Evolutionary conservation across 1,140 invertebrate species (phyloP).

Genomic region (Drosophila aff.): DNA sequence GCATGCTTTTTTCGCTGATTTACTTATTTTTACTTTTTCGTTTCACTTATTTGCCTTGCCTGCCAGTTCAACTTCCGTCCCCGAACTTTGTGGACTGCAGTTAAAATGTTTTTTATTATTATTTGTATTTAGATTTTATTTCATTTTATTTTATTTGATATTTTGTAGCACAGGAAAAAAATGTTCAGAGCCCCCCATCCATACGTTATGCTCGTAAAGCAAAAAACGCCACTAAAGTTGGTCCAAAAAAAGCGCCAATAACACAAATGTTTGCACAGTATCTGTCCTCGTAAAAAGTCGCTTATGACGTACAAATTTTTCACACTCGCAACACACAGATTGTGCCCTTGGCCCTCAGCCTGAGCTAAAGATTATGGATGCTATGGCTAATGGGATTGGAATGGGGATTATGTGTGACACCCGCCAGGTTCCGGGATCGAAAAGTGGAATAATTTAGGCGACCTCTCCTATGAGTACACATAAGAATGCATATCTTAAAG

Average conservation of each 20-base stretch:
- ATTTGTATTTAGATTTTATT: constrained; percentile 8
- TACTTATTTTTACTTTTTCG: constrained; percentile 51
- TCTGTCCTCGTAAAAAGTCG: constrained; percentile 23
- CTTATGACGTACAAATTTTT: constrained; percentile 20
- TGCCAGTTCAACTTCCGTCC: constrained; percentile 48
- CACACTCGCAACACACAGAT: constrained; percentile 13
- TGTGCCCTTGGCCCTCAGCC: constrained; percentile 34
- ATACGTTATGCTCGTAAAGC: constrained; percentile 10
- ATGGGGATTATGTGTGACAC: constrained; percentile 17
- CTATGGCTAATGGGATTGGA: constrained; percentile 26
- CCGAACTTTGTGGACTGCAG: constrained; percentile 44
- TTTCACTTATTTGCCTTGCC: constrained; percentile 19
- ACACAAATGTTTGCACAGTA: constrained; percentile 27
- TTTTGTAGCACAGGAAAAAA: not conserved
- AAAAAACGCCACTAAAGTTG: constrained; percentile 14
- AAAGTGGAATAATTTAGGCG: not conserved
- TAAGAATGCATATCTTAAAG: not conserved
- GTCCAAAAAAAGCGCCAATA: constrained; percentile 22
- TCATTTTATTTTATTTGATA: constrained; percentile 24
- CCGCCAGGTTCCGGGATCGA: constrained; percentile 15
- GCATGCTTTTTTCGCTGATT: constrained; percentile 48
- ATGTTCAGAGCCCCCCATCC: not conserved
- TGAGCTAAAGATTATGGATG: constrained; percentile 30
- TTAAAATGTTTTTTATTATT: constrained; percentile 16
- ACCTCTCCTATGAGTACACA: too few relatives aligned